Evolutionary conservation across 1,140 invertebrate genomes (phyloP), one percentile per base, ranked within the genome.

Genomic region (Colletes gigas): DNA sequence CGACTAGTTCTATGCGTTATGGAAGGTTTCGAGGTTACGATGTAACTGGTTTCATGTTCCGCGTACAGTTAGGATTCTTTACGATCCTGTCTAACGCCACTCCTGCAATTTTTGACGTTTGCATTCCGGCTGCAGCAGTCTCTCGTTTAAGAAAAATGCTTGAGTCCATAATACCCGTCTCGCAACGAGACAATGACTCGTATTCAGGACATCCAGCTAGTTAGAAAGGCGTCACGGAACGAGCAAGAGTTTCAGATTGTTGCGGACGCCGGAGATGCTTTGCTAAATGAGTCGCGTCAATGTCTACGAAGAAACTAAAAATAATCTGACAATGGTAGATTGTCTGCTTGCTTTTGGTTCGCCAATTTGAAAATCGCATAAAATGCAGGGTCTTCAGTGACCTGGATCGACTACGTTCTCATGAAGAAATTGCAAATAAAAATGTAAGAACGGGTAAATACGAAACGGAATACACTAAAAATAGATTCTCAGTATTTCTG

Each of bases 51-150:
- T 67, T 7, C 7, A 12, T n/a, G 55, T 52, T 3, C 4, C 10
- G 39, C 10, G 39, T 47, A 72, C 69, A 65, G 68, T 72, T 72
- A 55, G 57, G 12, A 72, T 52, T 78, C 68, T 65, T 72, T 72
- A 63, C 76, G 76, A 78, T 59, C 69, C 68, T 30, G 30, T 47
- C 59, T 47, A 72, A 55, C 69, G 59, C 69, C 69, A 65, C 39
- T 72, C 59, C 69, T 72, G 50, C 21, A 52, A 63, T 78, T 78
- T 78, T 78, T 69, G 30, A 72, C 72, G 77, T 81, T 81, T 83
- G 72, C 79, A 85, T 76, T 81, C 77, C 72, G 55, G 39, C 50
- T 72, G 1, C 39, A 72, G 47, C 76, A 47, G 66, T 80, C 78
- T 74, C 52, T 30, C 21, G 3, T 12, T 12, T 19, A 52, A 10